Conservation (phyloP, 2,888 invertebrate genomes). For the Corythucha ciliata region DNA sequence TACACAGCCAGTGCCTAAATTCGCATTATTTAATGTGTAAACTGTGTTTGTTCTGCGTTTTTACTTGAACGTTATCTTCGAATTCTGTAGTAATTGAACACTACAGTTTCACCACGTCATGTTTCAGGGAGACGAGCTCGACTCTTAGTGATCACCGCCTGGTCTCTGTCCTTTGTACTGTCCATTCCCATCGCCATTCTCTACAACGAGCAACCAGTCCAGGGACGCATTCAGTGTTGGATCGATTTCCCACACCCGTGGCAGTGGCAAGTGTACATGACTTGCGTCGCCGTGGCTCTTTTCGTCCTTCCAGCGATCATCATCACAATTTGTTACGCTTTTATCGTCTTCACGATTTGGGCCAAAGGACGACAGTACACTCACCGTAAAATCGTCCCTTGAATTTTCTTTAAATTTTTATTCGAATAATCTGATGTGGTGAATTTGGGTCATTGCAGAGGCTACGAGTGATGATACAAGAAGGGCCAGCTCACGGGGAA, state of each 20-base stretch:
- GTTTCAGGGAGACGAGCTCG: constrained; percentile 74
- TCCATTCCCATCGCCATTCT: constrained; percentile 42
- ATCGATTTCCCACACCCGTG: constrained; percentile 41
- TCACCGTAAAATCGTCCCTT: constrained; percentile 28
- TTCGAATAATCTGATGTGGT: background rate
- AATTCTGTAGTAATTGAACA: no score
- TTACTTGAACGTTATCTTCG: no score
- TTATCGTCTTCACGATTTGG: constrained; percentile 49
- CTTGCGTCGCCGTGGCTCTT: constrained; percentile 43
- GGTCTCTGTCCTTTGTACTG: constrained; percentile 63
- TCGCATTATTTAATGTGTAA: no score
- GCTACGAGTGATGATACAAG: constrained; percentile 46
- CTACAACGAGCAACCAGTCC: constrained; percentile 63
- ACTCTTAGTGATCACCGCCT: constrained; percentile 67
- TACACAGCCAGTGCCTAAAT: no score
- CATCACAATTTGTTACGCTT: constrained; percentile 46
- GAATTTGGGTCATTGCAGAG: constrained; percentile 24
- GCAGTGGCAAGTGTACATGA: constrained; percentile 47
- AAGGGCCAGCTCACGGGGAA: constrained; percentile 79
- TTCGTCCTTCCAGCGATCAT: constrained; percentile 48
- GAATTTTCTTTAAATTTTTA: background rate
- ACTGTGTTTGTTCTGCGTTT: no score
- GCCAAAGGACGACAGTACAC: constrained; percentile 46
- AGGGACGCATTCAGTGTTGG: constrained; percentile 47
- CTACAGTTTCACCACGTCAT: no score